Base-by-base conservation (phyloP, 2,113 vertebrate genomes). In the Noturus placidus region DNA sequence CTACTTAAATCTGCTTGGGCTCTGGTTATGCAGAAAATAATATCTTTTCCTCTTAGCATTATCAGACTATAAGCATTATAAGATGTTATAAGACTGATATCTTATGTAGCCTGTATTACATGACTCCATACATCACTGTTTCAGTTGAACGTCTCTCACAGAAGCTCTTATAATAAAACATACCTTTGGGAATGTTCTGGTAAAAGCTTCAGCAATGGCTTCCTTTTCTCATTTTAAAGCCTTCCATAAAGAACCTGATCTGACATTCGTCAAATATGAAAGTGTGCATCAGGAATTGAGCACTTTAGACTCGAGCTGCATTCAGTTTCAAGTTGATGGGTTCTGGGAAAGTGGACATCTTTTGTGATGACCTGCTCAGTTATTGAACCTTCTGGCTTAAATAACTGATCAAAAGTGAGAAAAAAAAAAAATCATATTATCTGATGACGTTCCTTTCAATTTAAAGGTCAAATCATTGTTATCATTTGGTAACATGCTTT, bases 291-390 rank as follows among this genome's bases (percentile, higher is more conserved):
- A 27, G 52, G 15, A n/a, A 78, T 42, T 38, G 57, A 65, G 27
- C 27, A 78, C 84, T 78, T 59, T 17, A 63, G 33, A 63, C 50
- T 33, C 38, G 50, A 86, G 74, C 74, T 67, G 42, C 59, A 54
- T 86, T 30, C 25, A 76, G 50, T 80, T 80, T 69, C 61, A 52
- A 22, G 30, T 80, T 13, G 20, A 56, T 80, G 74, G 79, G 17
- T 69, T 69, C 76, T 67, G 85, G 42, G 80, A 69, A 86, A 67
- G 76, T 17, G 85, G 5, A 8, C 42, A 6, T 86, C 30, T 50
- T 80, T 86, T 80, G 61, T 79, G 42, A 67, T 9, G 20, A 59
- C 19, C 57, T 54, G 27, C n/a, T 65, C 56, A 10, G 35, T 42
- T 27, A 59, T 27, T 74, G 54, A 61, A 30, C 54, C 35, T 70